A percentile compares a stretch with the other conserved stretches of the same genome.
These are phyloP conservation scores for Cherax destructor DNA, from an alignment of 1,140 invertebrate genomes.

Conservation along the genomic window DNA sequence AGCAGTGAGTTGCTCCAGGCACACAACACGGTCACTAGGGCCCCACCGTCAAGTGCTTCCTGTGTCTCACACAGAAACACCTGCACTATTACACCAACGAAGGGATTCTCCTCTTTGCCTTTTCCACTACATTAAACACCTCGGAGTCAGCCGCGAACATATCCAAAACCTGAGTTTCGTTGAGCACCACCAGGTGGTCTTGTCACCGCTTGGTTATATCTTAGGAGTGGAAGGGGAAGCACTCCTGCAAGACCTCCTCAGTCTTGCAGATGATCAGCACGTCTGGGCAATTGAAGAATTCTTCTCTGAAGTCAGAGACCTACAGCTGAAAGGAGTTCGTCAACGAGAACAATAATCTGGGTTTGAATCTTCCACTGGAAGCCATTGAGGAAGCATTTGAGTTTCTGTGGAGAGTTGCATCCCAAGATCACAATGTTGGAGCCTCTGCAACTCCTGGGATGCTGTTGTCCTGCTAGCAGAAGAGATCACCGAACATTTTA, in stretches of 20 bases:
- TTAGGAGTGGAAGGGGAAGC: background rate
- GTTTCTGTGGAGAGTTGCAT: background rate
- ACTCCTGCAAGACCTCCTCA: background rate
- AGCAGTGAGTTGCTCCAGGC: background rate
- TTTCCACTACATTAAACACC: too few relatives aligned
- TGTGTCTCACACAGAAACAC: background rate
- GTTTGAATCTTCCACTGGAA: background rate
- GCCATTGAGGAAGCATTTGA: background rate
- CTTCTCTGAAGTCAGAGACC: too few relatives aligned
- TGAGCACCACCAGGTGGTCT: background rate
- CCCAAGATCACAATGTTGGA: background rate
- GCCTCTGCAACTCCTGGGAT: background rate
- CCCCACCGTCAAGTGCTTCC: background rate
- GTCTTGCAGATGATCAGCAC: background rate
- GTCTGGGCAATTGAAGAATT: background rate
- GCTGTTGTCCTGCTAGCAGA: background rate
- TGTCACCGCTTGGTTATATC: background rate
- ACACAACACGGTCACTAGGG: background rate
- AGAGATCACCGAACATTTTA: too few relatives aligned
- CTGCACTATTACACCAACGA: background rate
- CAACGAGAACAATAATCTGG: background rate
- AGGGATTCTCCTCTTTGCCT: too few relatives aligned
- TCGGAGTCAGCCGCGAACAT: too few relatives aligned
- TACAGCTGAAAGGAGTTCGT: background rate
- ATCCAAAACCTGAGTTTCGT: background rate